Base-by-base conservation (phyloP, 2,888 invertebrate genomes). In the Unio pictorum region DNA sequence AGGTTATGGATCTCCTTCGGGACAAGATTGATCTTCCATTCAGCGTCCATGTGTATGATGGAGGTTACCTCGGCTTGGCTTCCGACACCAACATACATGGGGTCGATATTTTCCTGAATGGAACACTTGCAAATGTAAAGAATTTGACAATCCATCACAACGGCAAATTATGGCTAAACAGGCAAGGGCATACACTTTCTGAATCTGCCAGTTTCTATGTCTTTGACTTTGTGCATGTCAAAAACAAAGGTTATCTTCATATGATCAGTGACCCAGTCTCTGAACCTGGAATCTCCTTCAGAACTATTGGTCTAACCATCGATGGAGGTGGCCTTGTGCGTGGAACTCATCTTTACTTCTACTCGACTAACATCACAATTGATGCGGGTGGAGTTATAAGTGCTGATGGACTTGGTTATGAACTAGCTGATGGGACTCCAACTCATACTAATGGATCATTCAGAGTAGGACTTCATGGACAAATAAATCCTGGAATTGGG, bases 121-220 rank as follows among this genome's bases (percentile, higher is more conserved):
- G 85, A 4, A 83, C 83, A 3, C 66, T 84, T 28, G 81, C 81
- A 5, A 71, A 85, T 62, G 77, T 84, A 20, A 59, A 77, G 45
- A 84, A 84, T 67, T 72, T 85, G n/a, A 85, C 85, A 0, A 59
- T 85, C 15, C 83, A 85, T 66, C 81, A 81, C 62, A 76, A 73
- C 18, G 85, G 84, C 0, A 79, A 79, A 34, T 66, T 85, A 3
- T 82, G 79, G 79, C 69, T 85, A 64, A 80, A 79, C 64, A 74
- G 74, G 15, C 71, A 81, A 20, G 84, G 85, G 1, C 71, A 71
- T 55, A 85, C 84, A 1, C 60, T 66, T 28, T 71, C 75, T 55
- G 59, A 76, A 28, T 73, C 70, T 20, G 76, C 81, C n/a, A 79
- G 82, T 26, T 74, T 66, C 28, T 85, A 84, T 57, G 71, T 66